These are phyloP conservation scores for Schizotus pectinicornis DNA, from an alignment of 2,888 invertebrate species.

Conservation along the genomic window DNA sequence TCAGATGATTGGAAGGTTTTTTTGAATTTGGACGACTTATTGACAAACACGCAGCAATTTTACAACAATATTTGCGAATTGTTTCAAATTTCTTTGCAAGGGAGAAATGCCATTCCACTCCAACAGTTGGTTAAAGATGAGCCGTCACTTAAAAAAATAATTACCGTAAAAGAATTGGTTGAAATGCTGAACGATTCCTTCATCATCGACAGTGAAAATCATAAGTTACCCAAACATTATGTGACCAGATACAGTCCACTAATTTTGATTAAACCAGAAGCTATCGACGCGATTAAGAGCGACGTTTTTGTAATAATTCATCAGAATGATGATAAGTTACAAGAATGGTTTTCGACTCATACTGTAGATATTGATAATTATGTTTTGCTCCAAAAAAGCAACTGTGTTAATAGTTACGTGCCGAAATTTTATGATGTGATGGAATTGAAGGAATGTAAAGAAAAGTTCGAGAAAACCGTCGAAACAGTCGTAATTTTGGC, in stretches of 20 bases:
- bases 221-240: slow-evolving; percentile 3
- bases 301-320: slow-evolving; percentile 8
- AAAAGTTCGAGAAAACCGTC: neutral
- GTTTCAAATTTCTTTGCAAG: too few relatives aligned
- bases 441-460: too few relatives aligned
- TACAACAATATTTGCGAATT: too few relatives aligned
- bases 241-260: neutral
- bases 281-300: neutral
- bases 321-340: too few relatives aligned
- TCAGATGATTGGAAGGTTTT: too few relatives aligned
- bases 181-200: neutral
- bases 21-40: too few relatives aligned
- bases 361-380: neutral
- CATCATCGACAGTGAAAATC: neutral
- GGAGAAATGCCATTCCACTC: too few relatives aligned
- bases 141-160: too few relatives aligned
- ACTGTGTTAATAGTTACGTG: too few relatives aligned
- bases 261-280: neutral
- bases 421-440: too few relatives aligned
- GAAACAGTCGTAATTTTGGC: neutral
- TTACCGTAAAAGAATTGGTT: neutral
- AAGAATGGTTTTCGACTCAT: neutral
- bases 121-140: too few relatives aligned
- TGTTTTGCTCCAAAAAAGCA: neutral
- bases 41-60: too few relatives aligned